phyloP scores from a whole-genome alignment of 2,888 invertebrate species.

The Patella depressa region DNA sequence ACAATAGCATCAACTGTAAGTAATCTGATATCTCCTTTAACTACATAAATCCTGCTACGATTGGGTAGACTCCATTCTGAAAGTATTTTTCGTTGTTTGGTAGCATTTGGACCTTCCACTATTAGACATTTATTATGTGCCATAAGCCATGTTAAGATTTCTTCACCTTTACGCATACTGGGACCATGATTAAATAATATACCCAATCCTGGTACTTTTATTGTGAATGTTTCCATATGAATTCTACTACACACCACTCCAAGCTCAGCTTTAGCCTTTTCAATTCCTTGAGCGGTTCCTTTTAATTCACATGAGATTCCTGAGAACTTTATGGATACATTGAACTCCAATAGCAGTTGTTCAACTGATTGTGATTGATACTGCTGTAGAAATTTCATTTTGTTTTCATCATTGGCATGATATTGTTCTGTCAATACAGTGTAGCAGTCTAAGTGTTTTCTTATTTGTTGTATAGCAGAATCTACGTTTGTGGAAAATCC shows the following conservation, averaged over 20 bases:
- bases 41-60: slow-evolving; percentile 33
- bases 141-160: not conserved
- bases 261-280: no score
- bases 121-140: not conserved
- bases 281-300: no score
- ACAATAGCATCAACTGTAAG: slow-evolving; percentile 51
- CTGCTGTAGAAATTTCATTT: not conserved
- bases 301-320: no score
- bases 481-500: not conserved
- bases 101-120: not conserved
- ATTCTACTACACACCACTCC: no score
- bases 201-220: not conserved
- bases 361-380: not conserved
- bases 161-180: not conserved
- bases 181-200: not conserved
- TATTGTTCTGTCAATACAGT: not conserved
- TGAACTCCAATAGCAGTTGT: no score
- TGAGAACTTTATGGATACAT: no score
- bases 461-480: not conserved
- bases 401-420: not conserved
- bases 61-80: not conserved
- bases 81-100: not conserved
- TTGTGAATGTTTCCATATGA: not conserved
- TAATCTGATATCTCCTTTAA: slow-evolving; percentile 46
- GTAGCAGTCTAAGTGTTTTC: not conserved